These are phyloP conservation scores for Coronaproctus castanopsis DNA, from an alignment of 2,888 invertebrate genomes.

Conservation along the genomic window DNA sequence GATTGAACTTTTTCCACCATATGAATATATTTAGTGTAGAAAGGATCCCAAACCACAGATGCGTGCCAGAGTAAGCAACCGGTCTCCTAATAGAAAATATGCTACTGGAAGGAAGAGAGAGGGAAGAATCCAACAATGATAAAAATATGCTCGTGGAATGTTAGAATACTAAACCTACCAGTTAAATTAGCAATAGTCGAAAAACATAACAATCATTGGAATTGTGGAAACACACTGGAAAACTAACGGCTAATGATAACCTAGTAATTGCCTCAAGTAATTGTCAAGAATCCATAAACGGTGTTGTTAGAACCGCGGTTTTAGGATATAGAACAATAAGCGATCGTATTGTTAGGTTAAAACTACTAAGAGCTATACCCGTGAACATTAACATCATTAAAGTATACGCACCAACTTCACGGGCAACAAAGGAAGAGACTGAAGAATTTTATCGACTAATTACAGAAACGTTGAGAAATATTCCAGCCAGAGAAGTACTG, in stretches of 20 bases:
- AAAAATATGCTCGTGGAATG: not conserved
- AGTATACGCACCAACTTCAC: not conserved
- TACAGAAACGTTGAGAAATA: not conserved
- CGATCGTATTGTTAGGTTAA: not conserved
- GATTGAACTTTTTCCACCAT: too few species aligned
- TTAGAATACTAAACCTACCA: not conserved
- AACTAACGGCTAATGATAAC: not conserved
- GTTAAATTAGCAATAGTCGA: not conserved
- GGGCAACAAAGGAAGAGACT: not conserved
- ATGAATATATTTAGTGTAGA: too few species aligned
- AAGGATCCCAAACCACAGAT: too few species aligned
- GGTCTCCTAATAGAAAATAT: not conserved
- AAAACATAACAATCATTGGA: not conserved
- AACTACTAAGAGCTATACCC: too few species aligned
- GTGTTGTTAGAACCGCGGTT: not conserved
- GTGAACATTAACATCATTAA: not conserved
- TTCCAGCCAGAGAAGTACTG: not conserved
- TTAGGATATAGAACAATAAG: not conserved
- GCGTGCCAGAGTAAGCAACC: not conserved
- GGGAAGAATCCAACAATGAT: not conserved
- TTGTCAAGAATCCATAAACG: not conserved
- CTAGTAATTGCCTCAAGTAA: not conserved
- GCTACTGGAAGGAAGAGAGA: not conserved
- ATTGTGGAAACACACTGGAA: constrained; percentile 1
- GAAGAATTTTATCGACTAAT: not conserved